phyloP scores from a whole-genome alignment of 2,888 invertebrate species.

The Dicycla oo region DNA sequence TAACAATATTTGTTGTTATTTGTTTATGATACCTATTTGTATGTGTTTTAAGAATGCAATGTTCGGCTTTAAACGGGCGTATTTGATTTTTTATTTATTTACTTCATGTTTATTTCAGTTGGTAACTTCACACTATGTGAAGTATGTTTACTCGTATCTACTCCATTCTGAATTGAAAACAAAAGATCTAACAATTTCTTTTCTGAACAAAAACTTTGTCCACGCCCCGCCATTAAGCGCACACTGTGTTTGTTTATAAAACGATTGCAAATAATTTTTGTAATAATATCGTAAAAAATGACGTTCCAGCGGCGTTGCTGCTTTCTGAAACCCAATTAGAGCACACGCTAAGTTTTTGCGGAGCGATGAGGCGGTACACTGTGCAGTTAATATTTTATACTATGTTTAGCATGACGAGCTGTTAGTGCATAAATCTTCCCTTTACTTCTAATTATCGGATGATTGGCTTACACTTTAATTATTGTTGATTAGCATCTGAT shows the following conservation, averaged over 20 bases:
- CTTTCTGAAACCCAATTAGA: constrained; percentile 63
- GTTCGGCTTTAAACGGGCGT: background rate
- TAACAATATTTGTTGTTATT: background rate
- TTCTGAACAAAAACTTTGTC: constrained; percentile 10
- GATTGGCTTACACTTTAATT: constrained; percentile 14
- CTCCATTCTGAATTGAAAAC: too few species aligned
- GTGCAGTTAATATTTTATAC: constrained; percentile 45
- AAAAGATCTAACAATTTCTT: too few species aligned
- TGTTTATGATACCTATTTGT: background rate
- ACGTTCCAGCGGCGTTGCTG: constrained; percentile 47
- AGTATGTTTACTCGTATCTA: too few species aligned
- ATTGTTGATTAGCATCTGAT: constrained; percentile 14
- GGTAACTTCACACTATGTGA: too few species aligned
- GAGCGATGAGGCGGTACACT: constrained; percentile 56
- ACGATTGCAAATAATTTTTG: constrained; percentile 51
- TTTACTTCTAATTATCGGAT: constrained; percentile 35
- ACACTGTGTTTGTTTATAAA: constrained; percentile 32
- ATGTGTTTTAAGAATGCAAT: background rate
- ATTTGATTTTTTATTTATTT: too few species aligned
- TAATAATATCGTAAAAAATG: constrained; percentile 55
- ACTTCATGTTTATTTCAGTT: background rate
- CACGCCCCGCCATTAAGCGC: constrained; percentile 1
- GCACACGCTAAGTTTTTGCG: constrained; percentile 65
- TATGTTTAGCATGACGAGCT: constrained; percentile 41
- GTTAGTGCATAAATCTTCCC: constrained; percentile 37